Base-by-base conservation (phyloP, 2,888 invertebrate species). In the Anthoptus insignis region DNA sequence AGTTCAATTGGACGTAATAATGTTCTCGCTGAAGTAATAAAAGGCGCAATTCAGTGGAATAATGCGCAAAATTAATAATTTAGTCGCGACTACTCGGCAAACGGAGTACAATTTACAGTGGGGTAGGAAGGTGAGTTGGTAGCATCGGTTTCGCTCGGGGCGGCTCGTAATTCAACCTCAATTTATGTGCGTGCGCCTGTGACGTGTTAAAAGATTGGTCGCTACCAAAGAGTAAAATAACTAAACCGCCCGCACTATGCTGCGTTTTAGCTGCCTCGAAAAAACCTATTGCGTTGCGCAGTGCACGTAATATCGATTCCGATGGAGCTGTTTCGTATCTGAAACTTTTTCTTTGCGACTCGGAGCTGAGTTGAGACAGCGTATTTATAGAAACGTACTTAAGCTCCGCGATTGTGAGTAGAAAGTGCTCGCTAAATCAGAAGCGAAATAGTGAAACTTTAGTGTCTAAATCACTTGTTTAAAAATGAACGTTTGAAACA, bases 121-220 rank as follows among this genome's bases (percentile, higher is more conserved):
- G 73, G 79, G 79, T 67, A 81, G 82, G 81, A 81, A 83, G 82
- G 84, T 83, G 81, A 82, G 81, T 81, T 77, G 69, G 79, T 71
- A 75, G 76, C 81, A 81, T 84, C 82, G 80, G 78, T 68, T 78
- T 81, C 80, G 80, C 80, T 85, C 76, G 79, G 82, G 80, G 79
- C 74, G 74, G 79, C 73, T 82, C 86, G 87, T 91, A 89, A 88
- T 80, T 91, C 86, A 86, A 76, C 73, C 70, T 75, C 79, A 81
- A 91, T 91, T 91, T 90, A 92, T 91, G 90, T 91, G 90, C 90
- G 89, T 91, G 90, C 89, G 87, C 86, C 80, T 86, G 79, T 87
- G 89, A 90, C 88, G 85, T 78, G 83, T 79, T 91, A 91, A 91
- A 86, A 91, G 89, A 91, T 92, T 91, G 90, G 88, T 87, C 80